A percentile compares a stretch with the other conserved stretches of the same genome.
phyloP scores from a whole-genome alignment of 2,888 invertebrate species.

The Lingula anatina region DNA sequence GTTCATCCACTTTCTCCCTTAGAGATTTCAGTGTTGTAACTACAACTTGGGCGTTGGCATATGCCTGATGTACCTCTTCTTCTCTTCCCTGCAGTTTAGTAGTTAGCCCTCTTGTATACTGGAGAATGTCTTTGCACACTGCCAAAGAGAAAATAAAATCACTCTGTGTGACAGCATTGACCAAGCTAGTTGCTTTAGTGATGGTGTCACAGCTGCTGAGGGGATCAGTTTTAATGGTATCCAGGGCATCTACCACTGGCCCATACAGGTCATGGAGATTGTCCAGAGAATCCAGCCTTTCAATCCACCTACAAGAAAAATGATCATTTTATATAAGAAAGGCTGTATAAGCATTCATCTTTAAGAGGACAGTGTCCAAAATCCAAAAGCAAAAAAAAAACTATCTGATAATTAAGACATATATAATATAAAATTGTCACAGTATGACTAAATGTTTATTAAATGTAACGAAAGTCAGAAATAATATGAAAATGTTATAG shows the following conservation, averaged over 20 bases:
- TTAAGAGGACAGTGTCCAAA: too few relatives aligned
- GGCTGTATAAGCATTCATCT: too few relatives aligned
- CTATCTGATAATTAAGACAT: too few relatives aligned
- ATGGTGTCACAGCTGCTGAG: slow-evolving; percentile 2
- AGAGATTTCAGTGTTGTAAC: slow-evolving; percentile 3
- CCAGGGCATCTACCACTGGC: slow-evolving; percentile 8
- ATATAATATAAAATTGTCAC: too few relatives aligned
- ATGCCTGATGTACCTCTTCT: slow-evolving; percentile 8
- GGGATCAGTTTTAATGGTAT: slow-evolving; percentile 10
- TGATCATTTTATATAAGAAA: too few relatives aligned
- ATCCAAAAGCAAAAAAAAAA: too few relatives aligned
- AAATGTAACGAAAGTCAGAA: too few relatives aligned
- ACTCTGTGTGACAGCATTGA: slow-evolving; percentile 3
- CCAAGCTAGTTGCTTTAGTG: slow-evolving; percentile 3
- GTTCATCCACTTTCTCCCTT: slow-evolving; percentile 1
- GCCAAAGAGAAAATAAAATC: slow-evolving; percentile 8
- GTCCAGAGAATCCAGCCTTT: too few relatives aligned
- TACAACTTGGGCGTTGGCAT: slow-evolving; percentile 6
- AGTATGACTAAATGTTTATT: too few relatives aligned
- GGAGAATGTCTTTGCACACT: slow-evolving; percentile 6
- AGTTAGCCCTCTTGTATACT: slow-evolving; percentile 6
- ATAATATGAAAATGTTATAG: too few relatives aligned
- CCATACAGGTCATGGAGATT: too few relatives aligned
- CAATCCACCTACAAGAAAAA: too few relatives aligned
- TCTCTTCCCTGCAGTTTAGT: slow-evolving; percentile 4